phyloP scores from a whole-genome alignment of 2,113 vertebrate genomes.

The Epinephelus cyanopodus region DNA sequence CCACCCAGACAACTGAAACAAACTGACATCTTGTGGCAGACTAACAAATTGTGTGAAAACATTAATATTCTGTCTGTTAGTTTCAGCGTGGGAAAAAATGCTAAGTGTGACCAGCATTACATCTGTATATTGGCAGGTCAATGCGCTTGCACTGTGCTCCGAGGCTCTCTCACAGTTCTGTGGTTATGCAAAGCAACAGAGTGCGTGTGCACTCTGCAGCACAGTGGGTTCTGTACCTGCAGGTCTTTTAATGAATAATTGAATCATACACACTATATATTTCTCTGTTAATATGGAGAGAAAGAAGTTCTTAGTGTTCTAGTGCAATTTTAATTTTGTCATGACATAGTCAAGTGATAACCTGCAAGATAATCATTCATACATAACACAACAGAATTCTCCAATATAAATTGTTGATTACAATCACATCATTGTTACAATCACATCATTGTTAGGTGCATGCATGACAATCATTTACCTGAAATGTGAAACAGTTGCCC shows the following conservation, averaged over 20 bases:
- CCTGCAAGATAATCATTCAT: neutral
- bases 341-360: neutral
- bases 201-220: neutral
- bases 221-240: conserved; percentile 1
- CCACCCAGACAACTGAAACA: conserved; percentile 13
- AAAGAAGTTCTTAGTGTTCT: neutral
- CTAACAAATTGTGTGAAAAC: neutral
- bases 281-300: conserved; percentile 10
- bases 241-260: conserved; percentile 56
- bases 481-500: neutral
- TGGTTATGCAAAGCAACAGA: conserved; percentile 38
- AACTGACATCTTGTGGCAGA: conserved; percentile 6
- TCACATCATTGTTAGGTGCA: neutral
- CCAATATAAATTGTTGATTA: no score
- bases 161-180: conserved; percentile 32
- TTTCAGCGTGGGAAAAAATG: conserved; percentile 36
- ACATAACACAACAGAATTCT: no score
- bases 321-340: neutral
- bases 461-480: conserved; percentile 2
- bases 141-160: conserved; percentile 21
- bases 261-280: conserved; percentile 5
- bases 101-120: conserved; percentile 2
- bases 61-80: neutral
- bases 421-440: neutral
- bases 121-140: conserved; percentile 43